A percentile compares a stretch with the other conserved stretches of the same genome.
These are phyloP conservation scores for Bettongia penicillata DNA, from an alignment of 2,113 vertebrate genomes.

Conservation along the genomic window DNA sequence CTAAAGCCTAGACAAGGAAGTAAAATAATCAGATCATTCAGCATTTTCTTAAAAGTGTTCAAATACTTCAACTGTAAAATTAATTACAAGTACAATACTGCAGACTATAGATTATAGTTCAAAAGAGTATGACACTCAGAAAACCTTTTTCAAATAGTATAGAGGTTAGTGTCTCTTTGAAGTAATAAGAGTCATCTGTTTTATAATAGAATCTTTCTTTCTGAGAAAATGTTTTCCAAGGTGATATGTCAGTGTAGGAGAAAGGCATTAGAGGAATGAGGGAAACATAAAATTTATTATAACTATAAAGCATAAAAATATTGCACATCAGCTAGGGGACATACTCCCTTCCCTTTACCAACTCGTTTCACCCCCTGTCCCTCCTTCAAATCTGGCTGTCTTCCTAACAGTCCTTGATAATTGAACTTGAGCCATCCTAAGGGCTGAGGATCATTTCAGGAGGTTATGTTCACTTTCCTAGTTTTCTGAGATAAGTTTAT, in stretches of 20 bases:
- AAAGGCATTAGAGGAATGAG: slow-evolving; percentile 45
- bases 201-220: background rate
- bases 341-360: slow-evolving; percentile 17
- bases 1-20: background rate
- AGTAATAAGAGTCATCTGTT: slow-evolving; percentile 48
- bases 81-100: background rate
- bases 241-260: slow-evolving; percentile 54
- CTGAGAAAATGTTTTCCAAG: slow-evolving; percentile 62
- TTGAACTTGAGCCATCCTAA: slow-evolving; percentile 43
- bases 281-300: slow-evolving; percentile 52
- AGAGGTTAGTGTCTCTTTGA: slow-evolving; percentile 1
- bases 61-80: background rate
- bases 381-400: slow-evolving; percentile 45
- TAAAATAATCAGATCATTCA: background rate
- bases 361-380: slow-evolving; percentile 38
- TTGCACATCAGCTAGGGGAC: slow-evolving; percentile 17
- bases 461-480: slow-evolving; percentile 21
- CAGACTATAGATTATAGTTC: slow-evolving; percentile 12
- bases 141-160: slow-evolving; percentile 46
- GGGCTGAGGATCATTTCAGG: slow-evolving; percentile 25
- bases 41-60: background rate
- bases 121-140: slow-evolving; percentile 34
- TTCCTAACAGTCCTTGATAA: slow-evolving; percentile 15
- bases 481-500: slow-evolving; percentile 15
- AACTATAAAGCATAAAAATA: slow-evolving; percentile 48